Evolutionary conservation across 2,113 vertebrate species (phyloP).

Genomic region (Tichodroma muraria): DNA sequence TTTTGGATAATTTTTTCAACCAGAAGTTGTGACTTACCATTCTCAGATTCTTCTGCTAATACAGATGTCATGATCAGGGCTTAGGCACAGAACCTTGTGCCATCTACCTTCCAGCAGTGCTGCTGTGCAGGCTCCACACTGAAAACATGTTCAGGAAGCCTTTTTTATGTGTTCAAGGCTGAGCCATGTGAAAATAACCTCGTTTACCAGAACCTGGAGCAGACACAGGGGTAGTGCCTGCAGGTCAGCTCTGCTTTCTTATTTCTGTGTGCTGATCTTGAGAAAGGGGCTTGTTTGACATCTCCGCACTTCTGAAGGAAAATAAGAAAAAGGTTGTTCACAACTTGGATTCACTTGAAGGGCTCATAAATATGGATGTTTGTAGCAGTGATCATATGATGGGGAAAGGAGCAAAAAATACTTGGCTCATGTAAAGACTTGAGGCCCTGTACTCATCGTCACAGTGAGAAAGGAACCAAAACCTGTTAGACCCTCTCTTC

Average conservation of each 20-base stretch:
- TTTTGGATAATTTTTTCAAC: background rate
- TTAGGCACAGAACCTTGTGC: background rate
- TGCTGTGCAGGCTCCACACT: background rate
- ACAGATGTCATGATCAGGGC: background rate
- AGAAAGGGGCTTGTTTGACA: background rate
- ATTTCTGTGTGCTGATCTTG: background rate
- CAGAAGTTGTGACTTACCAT: background rate
- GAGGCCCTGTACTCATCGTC: background rate
- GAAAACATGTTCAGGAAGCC: background rate
- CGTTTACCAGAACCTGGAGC: background rate
- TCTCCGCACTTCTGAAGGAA: background rate
- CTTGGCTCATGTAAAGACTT: background rate
- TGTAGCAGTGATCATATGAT: background rate
- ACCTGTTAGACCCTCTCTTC: background rate
- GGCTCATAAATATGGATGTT: background rate
- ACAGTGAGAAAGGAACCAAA: background rate
- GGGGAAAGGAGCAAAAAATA: background rate
- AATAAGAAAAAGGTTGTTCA: background rate
- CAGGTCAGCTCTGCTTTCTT: background rate
- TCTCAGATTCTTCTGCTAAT: background rate
- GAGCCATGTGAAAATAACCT: background rate
- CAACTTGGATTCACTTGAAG: background rate
- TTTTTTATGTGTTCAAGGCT: background rate
- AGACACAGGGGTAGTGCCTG: rapidly evolving
- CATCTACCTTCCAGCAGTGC: background rate